Base-by-base conservation (phyloP, 2,888 invertebrate species). In the Ectemnius lituratus region DNA sequence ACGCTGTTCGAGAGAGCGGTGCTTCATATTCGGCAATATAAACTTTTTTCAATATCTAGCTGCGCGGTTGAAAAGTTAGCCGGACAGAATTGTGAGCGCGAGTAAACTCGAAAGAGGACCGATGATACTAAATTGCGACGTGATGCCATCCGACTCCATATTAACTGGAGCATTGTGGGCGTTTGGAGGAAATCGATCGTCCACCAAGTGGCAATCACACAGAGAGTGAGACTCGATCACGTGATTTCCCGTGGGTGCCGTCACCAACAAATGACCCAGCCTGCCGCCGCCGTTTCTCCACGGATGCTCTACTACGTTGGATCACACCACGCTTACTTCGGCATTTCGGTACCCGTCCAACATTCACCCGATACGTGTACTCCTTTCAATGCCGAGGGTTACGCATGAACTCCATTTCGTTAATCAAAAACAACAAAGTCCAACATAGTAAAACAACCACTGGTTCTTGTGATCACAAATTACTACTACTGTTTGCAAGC, bases 191-290 rank as follows among this genome's bases (percentile, higher is more conserved):
- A 37, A 85, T 86, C 83, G 87, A 87, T 87, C 84, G 84, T 82
- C 80, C 85, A 77, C 83, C 81, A 87, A 87, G 87, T 87, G 86
- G 88, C 88, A 89, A 88, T 88, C 87, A 84, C 84, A 86, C 82
- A 79, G 84, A 74, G 77, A 77, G 78, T 63, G 84, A 82, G 87
- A 85, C 82, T 85, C 88, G 88, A 89, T 89, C 88, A 87, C 83
- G 85, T 88, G 88, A 89, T 89, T 89, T 89, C 89, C 89, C 89
- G 87, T 79, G 88, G 89, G 89, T 88, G 84, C 85, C 89, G 86
- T 89, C 86, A 84, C 74, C 83, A 80, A 81, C 82, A 87, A 88
- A 88, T 88, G 87, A 87, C 83, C 85, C 86, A 82, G 81, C 85
- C 37, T 86, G 84, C 80, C 76, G 81, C 66, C 37, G 37, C 11